A percentile compares a stretch with the other conserved stretches of the same genome.
Conservation (phyloP, 2,113 vertebrate genomes). For the Lontra canadensis region DNA sequence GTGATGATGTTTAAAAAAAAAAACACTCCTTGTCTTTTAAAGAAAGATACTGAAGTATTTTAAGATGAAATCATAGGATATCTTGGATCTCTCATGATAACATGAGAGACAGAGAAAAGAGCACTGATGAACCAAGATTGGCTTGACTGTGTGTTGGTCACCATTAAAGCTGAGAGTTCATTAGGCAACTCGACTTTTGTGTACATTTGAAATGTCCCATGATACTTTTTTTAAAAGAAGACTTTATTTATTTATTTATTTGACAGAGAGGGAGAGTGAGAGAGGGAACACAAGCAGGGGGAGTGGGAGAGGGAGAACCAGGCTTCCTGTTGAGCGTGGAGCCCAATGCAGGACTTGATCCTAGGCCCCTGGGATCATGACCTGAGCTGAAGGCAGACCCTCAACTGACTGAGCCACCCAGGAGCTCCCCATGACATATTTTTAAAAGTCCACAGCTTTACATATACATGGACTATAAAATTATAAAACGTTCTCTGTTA, state of each 20-base stretch:
- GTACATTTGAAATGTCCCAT: not conserved
- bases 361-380: too few species aligned
- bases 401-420: too few species aligned
- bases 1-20: not conserved
- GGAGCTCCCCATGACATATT: not conserved
- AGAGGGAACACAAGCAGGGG: too few species aligned
- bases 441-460: not conserved
- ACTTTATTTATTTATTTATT: too few species aligned
- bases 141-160: not conserved
- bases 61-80: not conserved
- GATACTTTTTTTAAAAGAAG: not conserved
- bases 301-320: too few species aligned
- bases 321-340: too few species aligned
- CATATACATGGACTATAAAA: not conserved
- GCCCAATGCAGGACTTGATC: too few species aligned
- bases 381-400: too few species aligned
- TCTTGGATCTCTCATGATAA: slow-evolving; percentile 25
- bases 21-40: not conserved
- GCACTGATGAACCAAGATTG: not conserved
- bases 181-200: not conserved
- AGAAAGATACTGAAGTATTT: not conserved
- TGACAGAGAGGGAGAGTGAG: too few species aligned
- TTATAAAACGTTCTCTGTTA: not conserved
- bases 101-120: not conserved
- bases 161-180: not conserved